Evolutionary conservation across 2,113 vertebrate species (phyloP), one percentile per base, ranked within the genome.

Genomic region (Carlito syrichta): DNA sequence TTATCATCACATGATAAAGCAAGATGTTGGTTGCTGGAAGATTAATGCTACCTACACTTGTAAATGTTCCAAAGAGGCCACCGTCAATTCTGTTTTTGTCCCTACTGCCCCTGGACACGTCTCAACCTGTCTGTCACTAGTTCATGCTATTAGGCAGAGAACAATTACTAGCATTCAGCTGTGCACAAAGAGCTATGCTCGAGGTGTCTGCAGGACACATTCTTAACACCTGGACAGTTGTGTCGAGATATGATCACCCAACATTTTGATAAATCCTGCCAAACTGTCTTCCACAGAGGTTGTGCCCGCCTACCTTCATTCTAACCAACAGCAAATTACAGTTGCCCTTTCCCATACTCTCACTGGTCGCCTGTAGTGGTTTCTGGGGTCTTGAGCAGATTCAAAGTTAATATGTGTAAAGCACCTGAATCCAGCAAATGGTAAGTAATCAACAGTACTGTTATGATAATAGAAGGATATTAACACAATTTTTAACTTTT

Each of bases 321-420:
- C 8, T 10, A 0, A 23, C 13, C 60, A 35, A 12, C 5, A 58
- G 62, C 25, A 27, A 12, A n/a, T 5, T 0, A 32, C 19, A 19
- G 45, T 12, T 2, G n/a, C 27, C 52, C 32, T 45, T 32, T 12
- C 74, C 84, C 35, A 38, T 1, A 4, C 48, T 25, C 32, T 48
- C 50, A 30, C 13, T 6, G 30, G 13, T 1, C 25, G 14, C 38
- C 25, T 14, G 19, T 0, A 1, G 56, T 19, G 38, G 48, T 20
- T 60, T n/a, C 68, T 12, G 20, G 40, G 52, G 38, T 32, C 78
- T 56, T 10, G 30, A 32, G 48, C 52, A 89, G 71, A 77, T 60
- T 6, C n/a, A 45, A 27, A 45, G 69, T 35, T n/a, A 30, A 4
- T 9, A 14, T 10, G 58, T 48, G 63, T 1, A 19, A 50, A 10